phyloP scores from a whole-genome alignment of 1,140 invertebrate genomes.

The Neuroterus valhalla region DNA sequence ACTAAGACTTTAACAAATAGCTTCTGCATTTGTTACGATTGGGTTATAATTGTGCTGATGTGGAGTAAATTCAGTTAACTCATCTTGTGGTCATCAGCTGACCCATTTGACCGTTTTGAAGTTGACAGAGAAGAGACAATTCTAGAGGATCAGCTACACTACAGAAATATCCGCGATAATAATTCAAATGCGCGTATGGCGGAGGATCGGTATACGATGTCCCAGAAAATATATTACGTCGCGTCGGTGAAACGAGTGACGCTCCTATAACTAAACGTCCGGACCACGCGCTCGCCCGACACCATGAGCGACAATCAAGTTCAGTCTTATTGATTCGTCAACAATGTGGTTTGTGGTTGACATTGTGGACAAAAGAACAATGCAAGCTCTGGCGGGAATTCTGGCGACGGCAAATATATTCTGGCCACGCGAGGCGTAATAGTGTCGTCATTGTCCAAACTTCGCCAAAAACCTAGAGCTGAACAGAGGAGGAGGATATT shows the following conservation, averaged over 20 bases:
- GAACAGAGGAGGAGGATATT: too few species aligned
- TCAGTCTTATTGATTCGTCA: constrained; percentile 70
- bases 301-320: constrained; percentile 63
- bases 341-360: constrained; percentile 62
- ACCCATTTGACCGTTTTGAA: background rate
- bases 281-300: constrained; percentile 61
- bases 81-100: background rate
- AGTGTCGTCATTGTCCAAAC: constrained; percentile 53
- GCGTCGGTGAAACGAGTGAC: constrained; percentile 58
- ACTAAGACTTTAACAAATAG: too few species aligned
- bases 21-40: too few species aligned
- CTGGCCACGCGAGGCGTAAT: constrained; percentile 42
- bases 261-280: constrained; percentile 66
- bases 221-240: constrained; percentile 65
- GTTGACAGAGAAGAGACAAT: background rate
- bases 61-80: too few species aligned
- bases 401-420: constrained; percentile 52
- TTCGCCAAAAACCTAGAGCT: constrained; percentile 4
- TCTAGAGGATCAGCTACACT: constrained; percentile 45
- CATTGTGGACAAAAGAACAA: constrained; percentile 64
- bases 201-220: constrained; percentile 53
- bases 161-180: constrained; percentile 57
- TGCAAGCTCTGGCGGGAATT: constrained; percentile 51
- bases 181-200: constrained; percentile 58
- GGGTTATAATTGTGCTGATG: too few species aligned